Evolutionary conservation across 1,140 invertebrate genomes (phyloP), one percentile per base, ranked within the genome.

Genomic region (Plodia interpunctella): DNA sequence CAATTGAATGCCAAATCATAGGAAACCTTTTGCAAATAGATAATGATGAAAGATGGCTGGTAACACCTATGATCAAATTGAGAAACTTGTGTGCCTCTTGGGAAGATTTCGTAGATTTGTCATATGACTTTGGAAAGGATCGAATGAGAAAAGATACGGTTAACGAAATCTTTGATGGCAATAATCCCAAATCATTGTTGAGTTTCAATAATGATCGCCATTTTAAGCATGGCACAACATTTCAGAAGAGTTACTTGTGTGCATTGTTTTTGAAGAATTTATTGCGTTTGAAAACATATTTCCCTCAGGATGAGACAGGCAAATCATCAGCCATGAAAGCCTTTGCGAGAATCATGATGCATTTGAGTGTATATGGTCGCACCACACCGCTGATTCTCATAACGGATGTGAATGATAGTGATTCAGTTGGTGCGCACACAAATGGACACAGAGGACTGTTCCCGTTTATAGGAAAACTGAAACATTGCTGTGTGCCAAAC

Each of bases 1-100:
- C 32, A n/a, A 49, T 58, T 21, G 56, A 63, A 55, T 63, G 61
- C 28, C 56, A 57, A 10, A 28, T 62, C 5, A 19, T 57, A 19
- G 30, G 21, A 8, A 8, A 54, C 10, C 13, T 53, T 25, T 10
- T 10, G 5, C 21, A 58, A 20, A 57, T 54, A 17, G 5, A 20
- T 11, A 57, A 30, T 9, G 25, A 15, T 17, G 30, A 50, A 11
- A 44, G 13, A 44, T 44, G 38, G 38, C 10, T 44, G 10, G 10
- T 17, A 4, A 1, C 5, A 44, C 13, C 10, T 4, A 51, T 52
- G 8, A 15, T 62, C 18, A 62, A 62, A 30, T 5, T 62, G 5
- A 53, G 21, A 49, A 30, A 25, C 11, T 21, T 44, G 11, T 62
- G 60, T 19, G 13, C 19, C 2, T 57, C 55, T 20, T 63, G 61